phyloP scores from a whole-genome alignment of 2,797 vertebrate genomes.

The Podarcis lilfordi region DNA sequence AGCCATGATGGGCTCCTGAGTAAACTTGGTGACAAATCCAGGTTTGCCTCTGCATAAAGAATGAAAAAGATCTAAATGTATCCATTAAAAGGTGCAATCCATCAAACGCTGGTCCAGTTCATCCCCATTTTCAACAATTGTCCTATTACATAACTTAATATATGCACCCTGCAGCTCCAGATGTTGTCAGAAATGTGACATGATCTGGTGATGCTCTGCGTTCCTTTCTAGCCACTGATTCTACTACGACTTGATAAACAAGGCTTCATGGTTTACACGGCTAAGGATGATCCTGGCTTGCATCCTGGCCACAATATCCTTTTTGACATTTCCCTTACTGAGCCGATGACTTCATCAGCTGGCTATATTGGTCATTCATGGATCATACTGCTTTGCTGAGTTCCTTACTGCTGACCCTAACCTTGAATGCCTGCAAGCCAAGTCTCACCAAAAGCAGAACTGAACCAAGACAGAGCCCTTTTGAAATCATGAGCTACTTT shows the following conservation, averaged over 20 bases:
- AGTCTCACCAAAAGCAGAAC: neutral
- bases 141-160: neutral
- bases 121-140: neutral
- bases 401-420: no score
- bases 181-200: neutral
- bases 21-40: neutral
- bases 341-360: no score
- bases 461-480: neutral
- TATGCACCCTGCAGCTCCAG: neutral
- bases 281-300: no score
- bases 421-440: neutral
- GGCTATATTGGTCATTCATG: no score
- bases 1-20: neutral
- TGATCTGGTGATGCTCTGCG: neutral
- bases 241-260: no score
- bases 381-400: no score
- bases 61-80: neutral
- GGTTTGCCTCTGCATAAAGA: neutral
- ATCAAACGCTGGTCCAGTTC: neutral
- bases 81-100: neutral
- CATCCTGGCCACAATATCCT: no score
- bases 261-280: no score
- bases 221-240: no score
- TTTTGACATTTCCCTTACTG: no score
- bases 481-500: neutral